Percentiles rank a stretch among this genome's conserved stretches.
Evolutionary conservation across 2,888 invertebrate genomes (phyloP).

Genomic region (Phengaris alcon): DNA sequence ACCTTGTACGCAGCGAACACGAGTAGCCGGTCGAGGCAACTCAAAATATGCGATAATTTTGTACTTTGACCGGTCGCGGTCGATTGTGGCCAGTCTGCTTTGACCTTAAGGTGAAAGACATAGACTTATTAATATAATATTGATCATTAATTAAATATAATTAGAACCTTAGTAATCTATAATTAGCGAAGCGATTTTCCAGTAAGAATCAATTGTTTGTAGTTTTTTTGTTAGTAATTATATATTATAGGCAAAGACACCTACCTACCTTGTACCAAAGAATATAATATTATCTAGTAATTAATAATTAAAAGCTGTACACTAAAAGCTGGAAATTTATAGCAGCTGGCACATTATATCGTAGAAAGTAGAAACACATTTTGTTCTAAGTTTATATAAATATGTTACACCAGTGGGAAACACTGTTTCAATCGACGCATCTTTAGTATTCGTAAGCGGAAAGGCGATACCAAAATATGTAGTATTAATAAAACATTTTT

Average conservation of each 20-base stretch:
- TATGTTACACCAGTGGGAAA: not conserved
- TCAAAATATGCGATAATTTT: too few relatives aligned
- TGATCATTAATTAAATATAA: not conserved
- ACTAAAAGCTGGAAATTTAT: not conserved
- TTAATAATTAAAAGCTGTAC: not conserved
- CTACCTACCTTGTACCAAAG: not conserved
- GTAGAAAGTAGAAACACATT: not conserved
- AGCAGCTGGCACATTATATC: not conserved
- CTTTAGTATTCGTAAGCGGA: too few relatives aligned
- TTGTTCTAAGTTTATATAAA: not conserved
- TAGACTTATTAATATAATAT: too few relatives aligned
- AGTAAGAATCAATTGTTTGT: slow-evolving; percentile 5
- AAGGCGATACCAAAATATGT: too few relatives aligned
- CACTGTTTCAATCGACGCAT: too few relatives aligned
- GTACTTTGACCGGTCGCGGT: not conserved
- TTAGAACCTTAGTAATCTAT: not conserved
- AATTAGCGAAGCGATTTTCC: not conserved
- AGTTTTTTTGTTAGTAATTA: not conserved
- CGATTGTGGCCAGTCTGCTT: not conserved
- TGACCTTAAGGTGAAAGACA: not conserved
- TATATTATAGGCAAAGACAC: not conserved
- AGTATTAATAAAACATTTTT: too few relatives aligned
- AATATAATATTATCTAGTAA: not conserved
- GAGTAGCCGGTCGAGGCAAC: not conserved
- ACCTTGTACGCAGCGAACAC: not conserved